These are phyloP conservation scores for Clivina fossor DNA, from an alignment of 2,888 invertebrate genomes.

Conservation along the genomic window DNA sequence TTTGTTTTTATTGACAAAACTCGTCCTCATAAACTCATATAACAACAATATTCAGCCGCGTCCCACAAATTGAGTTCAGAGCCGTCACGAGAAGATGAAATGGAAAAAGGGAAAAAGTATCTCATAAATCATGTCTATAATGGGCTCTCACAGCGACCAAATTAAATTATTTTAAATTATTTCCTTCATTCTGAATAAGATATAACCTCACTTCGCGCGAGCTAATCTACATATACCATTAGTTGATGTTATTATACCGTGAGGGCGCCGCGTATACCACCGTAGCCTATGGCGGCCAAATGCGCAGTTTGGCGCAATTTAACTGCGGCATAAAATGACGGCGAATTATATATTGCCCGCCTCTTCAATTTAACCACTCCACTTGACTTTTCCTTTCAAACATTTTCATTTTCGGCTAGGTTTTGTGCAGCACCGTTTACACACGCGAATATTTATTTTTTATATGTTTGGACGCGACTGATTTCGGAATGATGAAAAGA, in stretches of 20 bases:
- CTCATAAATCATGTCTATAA: not conserved
- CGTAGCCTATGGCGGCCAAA: not conserved
- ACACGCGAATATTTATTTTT: no score
- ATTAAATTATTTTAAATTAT: constrained; percentile 37
- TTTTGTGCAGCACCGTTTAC: no score
- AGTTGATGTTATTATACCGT: constrained; percentile 2
- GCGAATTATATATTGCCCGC: constrained; percentile 20
- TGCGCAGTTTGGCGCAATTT: not conserved
- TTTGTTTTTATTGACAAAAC: constrained; percentile 2
- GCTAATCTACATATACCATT: constrained; percentile 32
- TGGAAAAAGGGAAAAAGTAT: not conserved
- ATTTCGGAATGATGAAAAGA: no score
- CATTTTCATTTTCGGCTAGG: no score
- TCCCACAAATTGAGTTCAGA: constrained; percentile 15
- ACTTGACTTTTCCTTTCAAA: no score
- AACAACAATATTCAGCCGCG: not conserved
- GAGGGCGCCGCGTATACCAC: not conserved
- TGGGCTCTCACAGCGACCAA: constrained; percentile 20
- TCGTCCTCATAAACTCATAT: not conserved
- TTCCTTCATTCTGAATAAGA: constrained; percentile 29
- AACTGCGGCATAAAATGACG: constrained; percentile 9
- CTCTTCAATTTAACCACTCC: constrained; percentile 21
- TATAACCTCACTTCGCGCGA: constrained; percentile 15
- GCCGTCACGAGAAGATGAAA: not conserved
- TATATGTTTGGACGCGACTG: no score